Evolutionary conservation across 2,888 invertebrate genomes (phyloP).

Genomic region (Stegana nigrithorax): DNA sequence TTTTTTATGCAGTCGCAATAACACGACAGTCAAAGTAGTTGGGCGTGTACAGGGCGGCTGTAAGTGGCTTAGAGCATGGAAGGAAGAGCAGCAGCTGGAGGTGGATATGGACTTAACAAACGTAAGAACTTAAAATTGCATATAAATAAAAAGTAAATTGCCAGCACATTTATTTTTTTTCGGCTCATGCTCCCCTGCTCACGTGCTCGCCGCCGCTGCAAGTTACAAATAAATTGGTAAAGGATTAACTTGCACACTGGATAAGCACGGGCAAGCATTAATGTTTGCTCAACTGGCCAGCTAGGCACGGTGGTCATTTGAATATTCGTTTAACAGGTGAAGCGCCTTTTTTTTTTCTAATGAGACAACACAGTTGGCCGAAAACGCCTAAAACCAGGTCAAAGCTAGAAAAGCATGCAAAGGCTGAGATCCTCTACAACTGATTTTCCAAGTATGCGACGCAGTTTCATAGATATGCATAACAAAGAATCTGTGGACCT

Average conservation of each 20-base stretch:
- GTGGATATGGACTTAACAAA: conserved; percentile 34
- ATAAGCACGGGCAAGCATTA: neutral
- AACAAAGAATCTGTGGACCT: no score
- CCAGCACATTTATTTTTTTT: conserved; percentile 17
- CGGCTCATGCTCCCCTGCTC: conserved; percentile 7
- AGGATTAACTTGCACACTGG: neutral
- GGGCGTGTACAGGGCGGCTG: conserved; percentile 1
- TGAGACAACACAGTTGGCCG: no score
- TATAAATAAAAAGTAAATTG: conserved; percentile 47
- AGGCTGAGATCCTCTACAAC: no score
- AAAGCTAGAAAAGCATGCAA: no score
- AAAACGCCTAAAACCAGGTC: no score
- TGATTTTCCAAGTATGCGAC: no score
- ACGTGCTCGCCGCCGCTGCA: neutral
- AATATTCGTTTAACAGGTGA: no score
- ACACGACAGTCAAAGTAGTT: conserved; percentile 9
- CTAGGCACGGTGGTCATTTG: no score
- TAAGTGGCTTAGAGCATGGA: conserved; percentile 12
- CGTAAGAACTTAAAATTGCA: conserved; percentile 37
- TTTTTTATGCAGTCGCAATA: conserved; percentile 57
- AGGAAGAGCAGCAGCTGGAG: conserved; percentile 31
- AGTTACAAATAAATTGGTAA: conserved; percentile 11
- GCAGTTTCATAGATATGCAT: no score
- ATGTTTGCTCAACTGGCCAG: no score
- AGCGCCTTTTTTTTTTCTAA: no score